Conservation (phyloP, 2,113 vertebrate genomes). For the Cyrtonyx montezumae region DNA sequence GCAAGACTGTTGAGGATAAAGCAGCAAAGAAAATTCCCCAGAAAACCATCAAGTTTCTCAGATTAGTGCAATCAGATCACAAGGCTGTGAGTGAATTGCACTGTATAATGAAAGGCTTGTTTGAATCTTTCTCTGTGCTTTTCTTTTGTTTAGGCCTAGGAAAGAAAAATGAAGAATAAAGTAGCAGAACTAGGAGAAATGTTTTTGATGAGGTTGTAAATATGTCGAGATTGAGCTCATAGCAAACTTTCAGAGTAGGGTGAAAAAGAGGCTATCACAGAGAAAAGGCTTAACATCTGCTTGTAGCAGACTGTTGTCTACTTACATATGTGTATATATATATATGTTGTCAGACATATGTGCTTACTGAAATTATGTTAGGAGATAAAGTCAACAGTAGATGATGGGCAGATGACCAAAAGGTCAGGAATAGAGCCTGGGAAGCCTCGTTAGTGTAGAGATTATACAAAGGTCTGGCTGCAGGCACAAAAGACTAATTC, state of each 20-base stretch:
- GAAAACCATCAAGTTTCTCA: constrained; percentile 1
- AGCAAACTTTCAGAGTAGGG: neutral
- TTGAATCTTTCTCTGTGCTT: neutral
- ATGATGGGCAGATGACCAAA: neutral
- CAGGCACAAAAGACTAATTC: neutral
- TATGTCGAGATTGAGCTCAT: neutral
- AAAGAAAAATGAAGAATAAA: neutral
- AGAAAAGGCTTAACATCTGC: neutral
- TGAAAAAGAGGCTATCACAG: neutral
- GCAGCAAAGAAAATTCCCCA: neutral
- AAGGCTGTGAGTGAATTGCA: neutral
- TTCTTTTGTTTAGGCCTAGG: neutral
- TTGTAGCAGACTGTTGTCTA: neutral
- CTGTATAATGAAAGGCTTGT: neutral
- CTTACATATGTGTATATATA: neutral
- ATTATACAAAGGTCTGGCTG: neutral
- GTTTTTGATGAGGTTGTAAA: neutral
- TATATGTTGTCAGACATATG: neutral
- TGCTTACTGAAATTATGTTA: neutral
- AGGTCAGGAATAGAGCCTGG: neutral
- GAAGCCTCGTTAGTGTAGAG: neutral
- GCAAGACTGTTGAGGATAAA: neutral
- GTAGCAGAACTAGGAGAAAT: neutral
- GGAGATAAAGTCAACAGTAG: neutral
- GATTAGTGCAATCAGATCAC: neutral